Evolutionary conservation across 2,888 invertebrate species (phyloP).

Genomic region (Amblyteles armatorius): DNA sequence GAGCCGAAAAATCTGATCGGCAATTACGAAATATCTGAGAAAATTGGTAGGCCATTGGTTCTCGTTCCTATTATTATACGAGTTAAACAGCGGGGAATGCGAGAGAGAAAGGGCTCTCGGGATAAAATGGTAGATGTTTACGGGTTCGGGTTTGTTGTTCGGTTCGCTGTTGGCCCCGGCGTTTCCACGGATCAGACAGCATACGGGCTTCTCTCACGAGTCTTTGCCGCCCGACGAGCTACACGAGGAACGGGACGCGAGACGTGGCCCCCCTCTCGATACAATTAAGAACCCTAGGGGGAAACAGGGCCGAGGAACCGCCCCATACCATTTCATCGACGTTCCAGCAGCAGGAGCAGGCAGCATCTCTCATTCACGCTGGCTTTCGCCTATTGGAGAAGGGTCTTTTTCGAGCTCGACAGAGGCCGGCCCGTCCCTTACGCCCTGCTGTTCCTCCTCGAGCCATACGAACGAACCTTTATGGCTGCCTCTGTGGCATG

Average conservation of each 20-base stretch:
- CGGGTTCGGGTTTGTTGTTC: constrained; percentile 38
- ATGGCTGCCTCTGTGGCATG: constrained; percentile 65
- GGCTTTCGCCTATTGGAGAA: constrained; percentile 74
- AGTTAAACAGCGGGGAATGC: constrained; percentile 46
- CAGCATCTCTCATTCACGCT: constrained; percentile 73
- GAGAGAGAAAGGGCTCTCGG: constrained; percentile 18
- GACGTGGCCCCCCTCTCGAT: constrained; percentile 71
- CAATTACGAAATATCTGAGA: constrained; percentile 50
- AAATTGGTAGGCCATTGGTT: constrained; percentile 59
- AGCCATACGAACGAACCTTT: constrained; percentile 54
- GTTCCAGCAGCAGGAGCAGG: constrained; percentile 69
- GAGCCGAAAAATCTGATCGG: constrained; percentile 38
- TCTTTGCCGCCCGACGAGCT: constrained; percentile 51
- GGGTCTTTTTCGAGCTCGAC: constrained; percentile 74
- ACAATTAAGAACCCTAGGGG: constrained; percentile 76
- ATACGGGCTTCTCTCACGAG: constrained; percentile 70
- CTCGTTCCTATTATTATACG: constrained; percentile 47
- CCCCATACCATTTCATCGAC: constrained; percentile 79
- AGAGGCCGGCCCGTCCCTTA: constrained; percentile 77
- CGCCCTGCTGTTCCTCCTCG: constrained; percentile 76
- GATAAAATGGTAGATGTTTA: constrained; percentile 63
- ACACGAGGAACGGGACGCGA: constrained; percentile 39
- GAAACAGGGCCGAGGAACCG: constrained; percentile 72
- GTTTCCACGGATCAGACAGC: constrained; percentile 41
- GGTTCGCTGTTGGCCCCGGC: constrained; percentile 46